phyloP scores from a whole-genome alignment of 2,113 vertebrate species.

The Aythya baeri region DNA sequence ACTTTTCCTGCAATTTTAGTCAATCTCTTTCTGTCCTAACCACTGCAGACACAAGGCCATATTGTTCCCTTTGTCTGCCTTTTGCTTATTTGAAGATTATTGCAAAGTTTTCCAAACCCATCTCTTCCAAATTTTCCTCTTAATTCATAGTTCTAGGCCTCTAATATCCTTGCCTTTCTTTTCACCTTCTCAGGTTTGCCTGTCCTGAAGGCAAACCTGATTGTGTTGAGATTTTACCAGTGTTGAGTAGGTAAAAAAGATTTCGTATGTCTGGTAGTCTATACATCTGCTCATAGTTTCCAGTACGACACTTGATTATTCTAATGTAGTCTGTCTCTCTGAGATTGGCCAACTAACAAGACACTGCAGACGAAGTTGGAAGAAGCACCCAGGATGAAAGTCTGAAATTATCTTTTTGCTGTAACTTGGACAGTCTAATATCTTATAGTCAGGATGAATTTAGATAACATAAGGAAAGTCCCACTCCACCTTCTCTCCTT shows the following conservation, averaged over 20 bases:
- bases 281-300: constrained; percentile 19
- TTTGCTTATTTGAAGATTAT: neutral
- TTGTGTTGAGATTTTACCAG: neutral
- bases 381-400: neutral
- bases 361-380: neutral
- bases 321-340: neutral
- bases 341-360: neutral
- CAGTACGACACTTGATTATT: neutral
- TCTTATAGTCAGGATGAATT: neutral
- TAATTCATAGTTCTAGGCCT: neutral
- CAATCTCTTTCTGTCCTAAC: neutral
- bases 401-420: neutral
- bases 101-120: neutral
- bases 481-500: neutral
- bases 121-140: neutral
- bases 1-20: neutral
- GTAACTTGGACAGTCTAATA: neutral
- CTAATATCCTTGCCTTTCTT: neutral
- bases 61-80: neutral
- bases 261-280: constrained; percentile 19
- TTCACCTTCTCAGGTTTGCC: neutral
- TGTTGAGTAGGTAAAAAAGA: neutral
- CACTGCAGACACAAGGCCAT: neutral
- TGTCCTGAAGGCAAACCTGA: neutral
- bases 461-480: neutral